Conservation (phyloP, 92 coral and sea anemone species). For the Montipora capitata region DNA sequence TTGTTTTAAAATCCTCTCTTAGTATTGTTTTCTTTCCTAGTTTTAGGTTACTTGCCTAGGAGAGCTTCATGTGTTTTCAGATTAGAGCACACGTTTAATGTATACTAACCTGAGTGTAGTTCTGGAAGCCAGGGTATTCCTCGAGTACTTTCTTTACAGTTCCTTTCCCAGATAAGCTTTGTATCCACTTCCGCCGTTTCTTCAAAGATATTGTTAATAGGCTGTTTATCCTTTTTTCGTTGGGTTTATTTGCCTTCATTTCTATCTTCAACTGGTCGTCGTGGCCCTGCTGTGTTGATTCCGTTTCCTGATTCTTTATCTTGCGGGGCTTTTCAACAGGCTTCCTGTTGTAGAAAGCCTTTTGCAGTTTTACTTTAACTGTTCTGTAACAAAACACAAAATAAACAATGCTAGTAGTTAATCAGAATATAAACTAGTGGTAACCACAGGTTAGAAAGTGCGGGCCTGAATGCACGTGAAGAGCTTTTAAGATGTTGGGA, state of each 20-base stretch:
- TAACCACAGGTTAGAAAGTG: too few species aligned
- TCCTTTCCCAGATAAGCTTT: conserved; percentile 6
- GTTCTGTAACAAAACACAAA: background rate
- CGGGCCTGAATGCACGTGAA: too few species aligned
- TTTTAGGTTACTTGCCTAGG: too few species aligned
- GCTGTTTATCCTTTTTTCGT: background rate
- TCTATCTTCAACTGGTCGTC: background rate
- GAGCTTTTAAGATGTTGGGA: too few species aligned
- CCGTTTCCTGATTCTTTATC: conserved; percentile 1
- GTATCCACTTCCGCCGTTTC: conserved; percentile 10
- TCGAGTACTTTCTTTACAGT: conserved; percentile 10
- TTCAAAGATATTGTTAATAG: background rate
- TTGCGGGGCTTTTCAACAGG: background rate
- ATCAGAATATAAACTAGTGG: background rate
- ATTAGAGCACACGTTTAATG: too few species aligned
- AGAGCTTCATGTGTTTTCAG: too few species aligned
- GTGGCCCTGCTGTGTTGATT: conserved; percentile 10
- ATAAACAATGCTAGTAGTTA: background rate
- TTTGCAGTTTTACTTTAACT: conserved; percentile 2
- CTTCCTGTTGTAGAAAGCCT: conserved; percentile 2
- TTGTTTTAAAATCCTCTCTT: too few species aligned
- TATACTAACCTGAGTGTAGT: background rate
- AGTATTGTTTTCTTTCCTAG: too few species aligned
- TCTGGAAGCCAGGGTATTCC: conserved; percentile 11
- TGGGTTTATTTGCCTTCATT: background rate